Conservation (phyloP, 2,113 vertebrate genomes). For the Marcusenius ussheri region DNA sequence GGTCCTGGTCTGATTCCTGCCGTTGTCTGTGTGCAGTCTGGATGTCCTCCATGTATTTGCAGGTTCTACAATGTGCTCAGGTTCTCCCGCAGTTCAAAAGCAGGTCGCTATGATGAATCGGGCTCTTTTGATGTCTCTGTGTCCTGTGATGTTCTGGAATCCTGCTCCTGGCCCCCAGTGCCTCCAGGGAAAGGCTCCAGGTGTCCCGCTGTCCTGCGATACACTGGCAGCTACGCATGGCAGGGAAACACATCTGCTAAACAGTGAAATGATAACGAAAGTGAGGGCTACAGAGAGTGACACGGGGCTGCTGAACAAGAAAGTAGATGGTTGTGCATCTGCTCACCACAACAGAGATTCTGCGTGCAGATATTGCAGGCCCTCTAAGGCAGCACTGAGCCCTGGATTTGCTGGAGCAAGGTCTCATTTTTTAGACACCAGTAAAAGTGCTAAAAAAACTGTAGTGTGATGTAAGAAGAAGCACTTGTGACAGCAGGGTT, state of each 20-base stretch:
- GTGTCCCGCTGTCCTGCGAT: background rate
- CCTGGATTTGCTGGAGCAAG: background rate
- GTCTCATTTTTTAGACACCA: background rate
- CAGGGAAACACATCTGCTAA: background rate
- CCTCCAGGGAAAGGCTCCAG: background rate
- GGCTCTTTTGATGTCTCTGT: background rate
- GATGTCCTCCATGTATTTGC: background rate
- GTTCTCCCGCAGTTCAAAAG: background rate
- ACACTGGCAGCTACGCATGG: background rate
- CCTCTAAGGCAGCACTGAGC: background rate
- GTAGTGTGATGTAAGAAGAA: background rate
- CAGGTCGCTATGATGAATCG: background rate
- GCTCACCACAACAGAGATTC: background rate
- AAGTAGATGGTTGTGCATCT: background rate
- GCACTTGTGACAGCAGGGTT: background rate
- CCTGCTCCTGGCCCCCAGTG: background rate
- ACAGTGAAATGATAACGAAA: background rate
- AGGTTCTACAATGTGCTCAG: background rate
- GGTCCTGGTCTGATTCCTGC: background rate
- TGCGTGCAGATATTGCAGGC: background rate
- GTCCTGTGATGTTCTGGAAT: background rate
- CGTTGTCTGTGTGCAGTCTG: background rate
- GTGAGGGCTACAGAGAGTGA: background rate
- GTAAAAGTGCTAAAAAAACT: background rate
- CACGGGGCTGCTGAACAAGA: background rate